Base-by-base conservation (phyloP, 2,888 invertebrate genomes). In the Theretra japonica region DNA sequence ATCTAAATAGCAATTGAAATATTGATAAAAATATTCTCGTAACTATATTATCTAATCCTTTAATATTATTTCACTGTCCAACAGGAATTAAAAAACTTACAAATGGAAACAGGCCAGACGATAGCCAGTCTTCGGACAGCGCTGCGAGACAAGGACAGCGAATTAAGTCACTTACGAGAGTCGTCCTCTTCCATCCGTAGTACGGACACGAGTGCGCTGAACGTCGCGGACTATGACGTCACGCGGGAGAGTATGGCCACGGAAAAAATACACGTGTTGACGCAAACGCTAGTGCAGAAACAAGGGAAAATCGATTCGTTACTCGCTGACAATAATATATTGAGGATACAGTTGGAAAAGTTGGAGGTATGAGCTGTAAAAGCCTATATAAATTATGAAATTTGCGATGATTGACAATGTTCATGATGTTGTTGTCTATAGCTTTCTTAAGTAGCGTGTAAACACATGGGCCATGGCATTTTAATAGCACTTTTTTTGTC, bases 231-330 rank as follows among this genome's bases (percentile, higher is more conserved):
- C 72, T 93, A 91, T 79, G 92, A 88, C 76, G 83, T 85, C 73
- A 83, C 79, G 30, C 86, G 87, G 50, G 86, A 86, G 23, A 78
- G 80, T 75, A 85, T 90, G 77, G 90, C 92, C 56, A 86, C 82
- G 23, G 90, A 92, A 23, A 91, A 92, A 79, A 89, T 96, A 15
- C 94, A 95, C 68, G 92, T 95, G 1, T 92, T 98, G 21, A 98
- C 98, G 0, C 97, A 98, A 84, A 97, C 97, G 62, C 92, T 99
- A 53, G 97, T 98, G 72, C 96, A 97, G 83, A 98, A 97, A 85
- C 99, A 99, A 89, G 96, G 96, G 60, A 96, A 96, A 77, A 93
- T 99, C n/a, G 98, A 99, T 86, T 95, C 96, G 25, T 93, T 98
- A 59, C 96, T 97, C 71, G 97, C 97, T 0, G 98, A 98, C 83